Conservation (phyloP, 1,140 invertebrate species). For the Anagrus nilaparvatae region DNA sequence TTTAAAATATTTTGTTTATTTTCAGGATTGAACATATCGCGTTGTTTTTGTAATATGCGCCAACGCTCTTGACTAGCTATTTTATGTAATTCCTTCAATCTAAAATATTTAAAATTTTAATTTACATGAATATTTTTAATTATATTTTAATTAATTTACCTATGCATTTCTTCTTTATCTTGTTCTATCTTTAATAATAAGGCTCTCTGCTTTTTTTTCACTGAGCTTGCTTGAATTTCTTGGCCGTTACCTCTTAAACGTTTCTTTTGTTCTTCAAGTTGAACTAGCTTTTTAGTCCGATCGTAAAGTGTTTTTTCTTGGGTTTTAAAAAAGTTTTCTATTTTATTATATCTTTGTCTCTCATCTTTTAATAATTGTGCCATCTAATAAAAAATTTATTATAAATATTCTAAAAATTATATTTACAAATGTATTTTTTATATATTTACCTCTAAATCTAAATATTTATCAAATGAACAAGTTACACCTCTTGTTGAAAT, state of each 20-base stretch:
- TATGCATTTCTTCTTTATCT: constrained; percentile 47
- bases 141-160: constrained; percentile 18
- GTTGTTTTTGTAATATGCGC: constrained; percentile 38
- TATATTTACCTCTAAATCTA: constrained; percentile 32
- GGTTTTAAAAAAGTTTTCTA: constrained; percentile 43
- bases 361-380: constrained; percentile 40
- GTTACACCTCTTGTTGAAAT: constrained; percentile 39
- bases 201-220: constrained; percentile 46
- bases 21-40: constrained; percentile 41
- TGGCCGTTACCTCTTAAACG: constrained; percentile 42
- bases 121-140: constrained; percentile 2
- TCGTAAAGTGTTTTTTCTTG: constrained; percentile 48
- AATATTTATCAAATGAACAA: constrained; percentile 39
- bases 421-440: background rate
- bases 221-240: constrained; percentile 40
- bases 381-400: constrained; percentile 23
- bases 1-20: constrained; percentile 41
- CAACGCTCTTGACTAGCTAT: constrained; percentile 40
- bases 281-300: constrained; percentile 47
- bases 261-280: constrained; percentile 46
- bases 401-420: background rate
- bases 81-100: constrained; percentile 38
- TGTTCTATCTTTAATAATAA: constrained; percentile 41
- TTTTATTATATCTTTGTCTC: constrained; percentile 38
- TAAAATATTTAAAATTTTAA: constrained; percentile 15